Base-by-base conservation (phyloP, 2,888 invertebrate species). In the Agrochola macilenta region DNA sequence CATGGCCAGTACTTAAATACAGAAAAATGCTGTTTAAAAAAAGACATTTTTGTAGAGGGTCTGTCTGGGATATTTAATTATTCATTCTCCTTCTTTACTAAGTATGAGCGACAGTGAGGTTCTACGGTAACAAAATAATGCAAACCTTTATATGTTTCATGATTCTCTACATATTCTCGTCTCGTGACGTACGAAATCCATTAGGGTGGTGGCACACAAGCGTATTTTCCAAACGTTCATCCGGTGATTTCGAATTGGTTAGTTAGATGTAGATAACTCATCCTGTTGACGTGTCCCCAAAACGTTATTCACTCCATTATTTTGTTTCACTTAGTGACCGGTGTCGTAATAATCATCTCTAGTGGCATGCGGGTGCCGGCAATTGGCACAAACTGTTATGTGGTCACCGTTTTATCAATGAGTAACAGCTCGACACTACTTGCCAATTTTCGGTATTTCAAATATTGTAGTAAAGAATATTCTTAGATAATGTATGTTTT, bases 301-400 rank as follows among this genome's bases (percentile, higher is more conserved):
- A 79, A 78, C 76, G 58, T 78, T 71, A 65, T 77, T 74, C 64
- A 79, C 73, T 83, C 68, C 5, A 79, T 81, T 81, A 81, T 80
- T 84, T 83, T 75, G 79, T 82, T 81, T 76, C 54, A 78, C 72
- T 85, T 80, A 74, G 68, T 78, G 76, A 74, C 82, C 79, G 49
- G 85, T 89, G 86, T 89, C 84, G 84, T 90, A 90, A 84, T 84
- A 89, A 88, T 89, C 87, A 88, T 82, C 88, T 87, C 82, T 79
- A 86, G 86, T 86, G 86, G 85, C 82, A 86, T 82, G 89, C 85
- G 89, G 81, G 86, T 87, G 81, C 79, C 74, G 84, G 87, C 89
- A 92, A 93, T 93, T 93, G 92, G 88, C 90, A 87, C 87, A 89
- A 91, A 92, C 82, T 86, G 87, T 89, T 90, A 90, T 88, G 91